Evolutionary conservation across 2,797 vertebrate species (phyloP), one percentile per base, ranked within the genome.

Genomic region (Melopsittacus undulatus): DNA sequence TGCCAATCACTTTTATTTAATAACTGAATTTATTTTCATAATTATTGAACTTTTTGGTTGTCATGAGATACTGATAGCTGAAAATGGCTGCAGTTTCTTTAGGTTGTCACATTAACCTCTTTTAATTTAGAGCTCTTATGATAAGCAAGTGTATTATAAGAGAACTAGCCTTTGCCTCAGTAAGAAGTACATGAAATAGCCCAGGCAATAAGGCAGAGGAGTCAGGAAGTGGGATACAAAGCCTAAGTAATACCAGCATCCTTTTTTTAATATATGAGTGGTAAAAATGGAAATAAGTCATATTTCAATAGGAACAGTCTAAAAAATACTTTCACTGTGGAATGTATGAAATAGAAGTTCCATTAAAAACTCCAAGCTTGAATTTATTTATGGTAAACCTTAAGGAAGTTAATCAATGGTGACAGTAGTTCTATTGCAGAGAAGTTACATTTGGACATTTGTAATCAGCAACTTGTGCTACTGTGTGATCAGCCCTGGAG

Each of bases 341-440:
- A 89, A 91, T 52, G 21, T 64, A 26, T 91, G 27, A 94, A 83
- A 57, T 26, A 78, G 88, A 57, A 67, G 36, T 86, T 86, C 66
- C 62, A 57, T 77, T 88, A 74, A 87, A 94, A 92, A 18, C 40
- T 57, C 15, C 36, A 72, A 81, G 68, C 66, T 78, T 90, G 62
- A 91, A 90, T 72, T 91, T 83, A 63, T 38, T 94, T 72, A 62
- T 86, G 66, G 77, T 70, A 85, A 95, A 75, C 62, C 29, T 83
- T 81, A 57, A 85, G 49, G 64, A 83, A 89, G 82, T 91, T 94
- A 94, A 87, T 92, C 72, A 95, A 90, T 89, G 36, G 43, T 80
- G 75, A 61, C 40, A 77, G 13, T 45, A 70, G 36, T 87, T 85
- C 43, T 38, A 1, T 48, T 85, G 30, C 42, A 40, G 85, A 73